Evolutionary conservation across 2,113 vertebrate species (phyloP), one percentile per base, ranked within the genome.

Genomic region (Muntiacus reevesi): DNA sequence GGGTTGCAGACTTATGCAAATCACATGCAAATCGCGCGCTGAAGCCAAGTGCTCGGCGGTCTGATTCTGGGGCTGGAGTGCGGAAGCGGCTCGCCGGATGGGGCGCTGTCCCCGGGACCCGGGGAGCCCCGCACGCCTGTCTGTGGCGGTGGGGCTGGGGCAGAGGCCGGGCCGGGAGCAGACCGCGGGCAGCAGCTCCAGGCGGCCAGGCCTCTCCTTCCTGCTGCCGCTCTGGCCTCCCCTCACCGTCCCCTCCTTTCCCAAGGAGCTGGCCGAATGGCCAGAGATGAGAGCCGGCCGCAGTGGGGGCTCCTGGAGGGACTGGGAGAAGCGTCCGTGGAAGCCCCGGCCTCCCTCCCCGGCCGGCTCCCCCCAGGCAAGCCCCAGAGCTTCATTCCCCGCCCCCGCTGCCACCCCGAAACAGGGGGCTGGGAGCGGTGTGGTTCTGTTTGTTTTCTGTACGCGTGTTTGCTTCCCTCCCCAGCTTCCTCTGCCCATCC

Each of bases 1-100:
- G 74, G 7, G 71, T 96, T 97, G 97, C 97, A 97, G 97, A 97
- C 98, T 55, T 96, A 98, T 98, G 97, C 95, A 98, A 98, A 98
- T 97, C 5, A 27, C 9, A 98, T 98, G 97, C 95, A 98, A 97
- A 98, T 97, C 0, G 0, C 15, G 16, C 17, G 1, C 74, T 36
- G 15, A 62, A 97, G 97, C 95, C 97, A 97, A 97, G 90, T 81
- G 71, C 89, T 91, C 6, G 8, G 74, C 95, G 94, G 92, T 97
- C 94, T 89, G 85, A 89, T 95, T 98, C 95, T 88, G 89, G 82
- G 50, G 87, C 89, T 95, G 91, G 95, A 85, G 55, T 2, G 94
- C 79, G 47, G 85, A 43, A 64, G 95, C 23, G 43, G 83, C 82
- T 95, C 57, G 14, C 71, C 67, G 64, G 91, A 87, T 89, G 74